These are phyloP conservation scores for Eupithecia dodoneata DNA, from an alignment of 2,888 invertebrate genomes.

Conservation along the genomic window DNA sequence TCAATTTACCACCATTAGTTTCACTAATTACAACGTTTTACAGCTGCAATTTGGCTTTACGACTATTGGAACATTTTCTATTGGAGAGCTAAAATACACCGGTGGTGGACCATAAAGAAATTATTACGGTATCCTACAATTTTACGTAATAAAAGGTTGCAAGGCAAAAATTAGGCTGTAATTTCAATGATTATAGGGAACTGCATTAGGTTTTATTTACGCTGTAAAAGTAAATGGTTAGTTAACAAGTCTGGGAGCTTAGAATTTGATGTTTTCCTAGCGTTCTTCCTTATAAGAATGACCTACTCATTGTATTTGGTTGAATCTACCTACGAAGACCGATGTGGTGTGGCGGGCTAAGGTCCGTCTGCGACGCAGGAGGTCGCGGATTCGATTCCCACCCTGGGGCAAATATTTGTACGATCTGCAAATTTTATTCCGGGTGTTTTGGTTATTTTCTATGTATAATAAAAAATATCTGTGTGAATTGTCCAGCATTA, in stretches of 20 bases:
- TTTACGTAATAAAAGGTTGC: conserved; percentile 63
- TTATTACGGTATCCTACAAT: conserved; percentile 70
- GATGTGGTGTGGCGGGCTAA: too few relatives aligned
- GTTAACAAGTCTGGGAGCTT: neutral
- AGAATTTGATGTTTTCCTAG: neutral
- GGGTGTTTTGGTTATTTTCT: too few relatives aligned
- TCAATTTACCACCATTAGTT: conserved; percentile 76
- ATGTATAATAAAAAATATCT: too few relatives aligned
- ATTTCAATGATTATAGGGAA: conserved; percentile 25
- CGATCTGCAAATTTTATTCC: too few relatives aligned
- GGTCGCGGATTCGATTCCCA: too few relatives aligned
- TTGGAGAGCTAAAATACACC: conserved; percentile 61
- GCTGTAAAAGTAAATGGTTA: conserved; percentile 1
- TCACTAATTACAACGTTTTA: conserved; percentile 80
- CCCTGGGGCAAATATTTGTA: too few relatives aligned
- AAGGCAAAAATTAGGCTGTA: conserved; percentile 50
- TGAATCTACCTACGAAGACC: neutral
- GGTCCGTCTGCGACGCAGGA: too few relatives aligned
- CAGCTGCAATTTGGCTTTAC: conserved; percentile 76
- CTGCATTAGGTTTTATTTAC: conserved; percentile 21
- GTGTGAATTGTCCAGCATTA: too few relatives aligned
- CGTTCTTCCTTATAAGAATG: neutral
- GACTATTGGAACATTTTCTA: conserved; percentile 72
- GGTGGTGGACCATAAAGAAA: conserved; percentile 67
- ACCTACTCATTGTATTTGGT: neutral